Conservation (phyloP, 2,113 vertebrate species). For the Rhynchomys soricoides region DNA sequence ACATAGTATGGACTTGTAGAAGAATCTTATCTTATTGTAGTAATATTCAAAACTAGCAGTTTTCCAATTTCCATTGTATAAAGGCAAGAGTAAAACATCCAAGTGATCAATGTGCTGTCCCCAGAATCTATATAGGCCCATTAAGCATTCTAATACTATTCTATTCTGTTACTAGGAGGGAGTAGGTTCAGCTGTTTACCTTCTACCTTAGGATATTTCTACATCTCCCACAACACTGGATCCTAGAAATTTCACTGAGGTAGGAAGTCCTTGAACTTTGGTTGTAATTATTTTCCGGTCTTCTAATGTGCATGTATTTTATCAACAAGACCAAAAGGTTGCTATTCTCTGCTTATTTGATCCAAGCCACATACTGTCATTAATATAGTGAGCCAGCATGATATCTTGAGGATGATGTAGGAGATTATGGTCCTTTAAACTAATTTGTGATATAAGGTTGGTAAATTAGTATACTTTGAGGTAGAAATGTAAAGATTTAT, state of each 20-base stretch:
- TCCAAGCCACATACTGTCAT: too few relatives aligned
- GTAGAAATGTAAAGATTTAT: background rate
- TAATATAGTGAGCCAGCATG: background rate
- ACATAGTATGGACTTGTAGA: background rate
- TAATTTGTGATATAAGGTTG: background rate
- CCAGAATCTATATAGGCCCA: background rate
- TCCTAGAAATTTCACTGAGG: background rate
- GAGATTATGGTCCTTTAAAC: background rate
- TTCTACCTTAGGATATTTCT: background rate
- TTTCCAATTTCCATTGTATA: background rate
- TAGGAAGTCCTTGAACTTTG: background rate
- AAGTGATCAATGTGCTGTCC: background rate
- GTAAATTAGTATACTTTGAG: background rate
- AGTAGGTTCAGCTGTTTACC: background rate
- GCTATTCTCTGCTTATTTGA: too few relatives aligned
- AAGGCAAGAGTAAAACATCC: background rate
- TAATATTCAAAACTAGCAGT: background rate
- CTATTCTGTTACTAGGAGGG: background rate
- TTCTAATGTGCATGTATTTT: background rate
- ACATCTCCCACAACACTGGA: background rate
- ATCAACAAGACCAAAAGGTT: background rate
- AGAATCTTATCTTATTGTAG: background rate
- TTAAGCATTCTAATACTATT: background rate
- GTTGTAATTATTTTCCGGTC: background rate
- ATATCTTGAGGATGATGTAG: background rate